Base-by-base conservation (phyloP, 2,113 vertebrate species). In the Phodopus roborovskii region DNA sequence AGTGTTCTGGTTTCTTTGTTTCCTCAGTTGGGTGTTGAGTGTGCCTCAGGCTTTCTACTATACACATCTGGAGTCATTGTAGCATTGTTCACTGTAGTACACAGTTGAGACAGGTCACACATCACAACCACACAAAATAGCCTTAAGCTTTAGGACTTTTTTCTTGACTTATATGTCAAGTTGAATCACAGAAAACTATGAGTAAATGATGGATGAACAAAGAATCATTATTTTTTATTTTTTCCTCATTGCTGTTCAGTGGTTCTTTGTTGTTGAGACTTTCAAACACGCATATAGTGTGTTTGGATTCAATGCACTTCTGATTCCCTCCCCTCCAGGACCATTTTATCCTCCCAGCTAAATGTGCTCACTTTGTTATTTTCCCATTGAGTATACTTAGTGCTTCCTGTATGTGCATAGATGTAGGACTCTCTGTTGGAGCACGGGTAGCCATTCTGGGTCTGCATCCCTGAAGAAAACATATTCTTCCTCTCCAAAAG, bases 121-220 rank as follows among this genome's bases (percentile, higher is more conserved):
- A 17, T 82, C n/a, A 85, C 74, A 94, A 48, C 36, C 87, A 5
- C 0, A 92, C 24, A 84, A 75, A 95, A 42, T 8, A 1, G 71
- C 13, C 86, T 22, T 60, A 24, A 88, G 16, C 56, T 90, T 75
- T 64, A 56, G 15, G 24, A 36, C 75, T 73, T 64, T 64, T 83
- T 75, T 36, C 42, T 87, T 92, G 42, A 16, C 19, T 64, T 83
- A 42, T 86, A 64, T 81, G 28, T 77, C 75, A 73, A 33, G 64
- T 75, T n/a, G 81, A 89, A 70, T 81, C 20, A 92, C 93, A 84
- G 39, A 10, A 94, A 91, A 85, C 3, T 86, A 0, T 77, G 91
- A 70, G 92, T 91, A 7, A 68, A 94, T 66, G 58, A 79, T 87
- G 30, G 11, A 13, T 77, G 9, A 2, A 60, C 13, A n/a, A 94